phyloP scores from a whole-genome alignment of 1,140 invertebrate species.

The Glomeris maerens region DNA sequence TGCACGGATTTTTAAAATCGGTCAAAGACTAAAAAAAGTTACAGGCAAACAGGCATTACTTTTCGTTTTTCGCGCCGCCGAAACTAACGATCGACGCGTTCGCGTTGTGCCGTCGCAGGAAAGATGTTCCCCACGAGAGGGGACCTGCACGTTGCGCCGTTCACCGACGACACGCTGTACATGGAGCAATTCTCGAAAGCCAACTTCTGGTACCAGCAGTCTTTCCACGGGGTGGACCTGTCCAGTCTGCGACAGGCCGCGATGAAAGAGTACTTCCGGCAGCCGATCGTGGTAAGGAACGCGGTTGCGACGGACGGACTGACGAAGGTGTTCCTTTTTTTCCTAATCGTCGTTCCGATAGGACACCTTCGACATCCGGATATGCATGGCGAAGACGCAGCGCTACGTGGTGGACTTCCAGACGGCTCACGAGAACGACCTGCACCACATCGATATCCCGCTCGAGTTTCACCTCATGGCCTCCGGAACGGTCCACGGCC shows the following conservation, averaged over 20 bases:
- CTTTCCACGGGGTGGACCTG: slow-evolving; percentile 95
- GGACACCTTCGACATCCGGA: slow-evolving; percentile 96
- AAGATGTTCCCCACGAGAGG: slow-evolving; percentile 94
- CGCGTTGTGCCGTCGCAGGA: too few species aligned
- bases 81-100: too few species aligned
- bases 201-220: slow-evolving; percentile 97
- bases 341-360: slow-evolving; percentile 17
- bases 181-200: slow-evolving; percentile 98
- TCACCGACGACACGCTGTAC: slow-evolving; percentile 92
- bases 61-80: slow-evolving; percentile 6
- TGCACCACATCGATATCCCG: slow-evolving; percentile 91
- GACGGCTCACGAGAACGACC: slow-evolving; percentile 78
- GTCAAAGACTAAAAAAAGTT: too few species aligned
- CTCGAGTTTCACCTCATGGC: slow-evolving; percentile 84
- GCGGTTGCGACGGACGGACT: neutral
- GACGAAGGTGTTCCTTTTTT: neutral
- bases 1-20: neutral
- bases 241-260: slow-evolving; percentile 77
- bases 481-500: slow-evolving; percentile 86
- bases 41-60: too few species aligned
- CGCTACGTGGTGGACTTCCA: slow-evolving; percentile 93
- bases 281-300: slow-evolving; percentile 77
- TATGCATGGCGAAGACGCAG: slow-evolving; percentile 89
- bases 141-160: slow-evolving; percentile 95
- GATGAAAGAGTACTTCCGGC: slow-evolving; percentile 93